Evolutionary conservation across 2,113 vertebrate genomes (phyloP), one percentile per base, ranked within the genome.

Genomic region (Tauraco erythrolophus): DNA sequence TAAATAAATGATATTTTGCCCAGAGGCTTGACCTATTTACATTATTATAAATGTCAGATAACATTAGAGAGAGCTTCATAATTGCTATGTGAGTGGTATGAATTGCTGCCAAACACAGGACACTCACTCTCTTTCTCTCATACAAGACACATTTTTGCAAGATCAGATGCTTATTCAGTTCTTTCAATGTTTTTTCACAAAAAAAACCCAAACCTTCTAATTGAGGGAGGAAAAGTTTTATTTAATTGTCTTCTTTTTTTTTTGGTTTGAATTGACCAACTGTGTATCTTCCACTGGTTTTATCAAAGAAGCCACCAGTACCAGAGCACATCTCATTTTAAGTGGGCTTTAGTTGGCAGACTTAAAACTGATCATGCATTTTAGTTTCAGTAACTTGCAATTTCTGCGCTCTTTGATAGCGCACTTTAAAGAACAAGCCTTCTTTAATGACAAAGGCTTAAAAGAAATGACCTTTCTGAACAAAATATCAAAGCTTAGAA

Each of bases 391-490:
- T 97, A 98, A 98, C 97, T 98, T 91, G 96, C 97, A 98, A 98
- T 98, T 98, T 98, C 97, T 96, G 97, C 66, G 70, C 7, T 71
- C 97, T 98, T 98, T 98, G 98, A 98, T 98, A 98, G 95, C 25
- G 5, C 88, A 83, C 98, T 98, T 98, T 98, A 98, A 98, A 98
- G 98, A 97, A 96, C 95, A 97, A 98, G 97, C 84, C 33, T 64
- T 95, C 97, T 98, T 98, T 98, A 98, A 98, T 98, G 98, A 98
- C 97, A 97, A 98, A 97, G 95, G 97, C 98, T 98, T 97, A 96
- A 98, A 98, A 98, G 98, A 97, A 98, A 97, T 69, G 97, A 98
- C 97, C 98, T 98, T 98, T 98, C 97, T 97, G 97, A 98, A 97
- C 92, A 97, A 98, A 97, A 98, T 98, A 98, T 98, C 97, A 98